Evolutionary conservation across 2,797 vertebrate genomes (phyloP).

Genomic region (Rhynchotus rufescens): DNA sequence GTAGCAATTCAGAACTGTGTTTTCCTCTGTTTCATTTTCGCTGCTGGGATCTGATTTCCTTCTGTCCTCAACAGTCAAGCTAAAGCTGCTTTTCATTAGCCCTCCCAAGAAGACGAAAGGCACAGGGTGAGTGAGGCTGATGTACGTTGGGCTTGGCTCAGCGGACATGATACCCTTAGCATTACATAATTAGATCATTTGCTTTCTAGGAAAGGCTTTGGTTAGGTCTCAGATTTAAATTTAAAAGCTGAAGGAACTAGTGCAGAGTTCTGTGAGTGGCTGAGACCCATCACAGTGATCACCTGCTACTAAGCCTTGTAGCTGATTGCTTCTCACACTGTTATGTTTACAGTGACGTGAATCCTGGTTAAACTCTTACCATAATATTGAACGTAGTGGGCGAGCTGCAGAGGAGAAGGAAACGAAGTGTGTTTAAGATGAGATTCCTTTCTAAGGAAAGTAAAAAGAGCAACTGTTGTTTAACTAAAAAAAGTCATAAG

Average conservation of each 20-base stretch:
- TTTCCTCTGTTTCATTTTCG: neutral
- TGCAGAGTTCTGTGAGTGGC: neutral
- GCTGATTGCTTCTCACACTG: neutral
- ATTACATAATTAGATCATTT: neutral
- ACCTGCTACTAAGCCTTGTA: neutral
- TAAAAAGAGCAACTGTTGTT: neutral
- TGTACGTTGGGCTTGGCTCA: neutral
- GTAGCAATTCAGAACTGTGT: neutral
- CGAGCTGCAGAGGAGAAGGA: too few species aligned
- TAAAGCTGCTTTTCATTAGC: neutral
- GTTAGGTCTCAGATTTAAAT: neutral
- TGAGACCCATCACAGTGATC: neutral
- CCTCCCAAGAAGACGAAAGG: neutral
- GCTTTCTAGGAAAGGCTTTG: neutral
- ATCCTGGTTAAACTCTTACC: neutral
- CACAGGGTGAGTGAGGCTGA: neutral
- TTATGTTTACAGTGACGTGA: neutral
- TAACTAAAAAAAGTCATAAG: neutral
- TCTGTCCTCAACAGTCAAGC: neutral
- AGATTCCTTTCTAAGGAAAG: neutral
- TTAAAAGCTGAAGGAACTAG: neutral
- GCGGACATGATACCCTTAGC: neutral
- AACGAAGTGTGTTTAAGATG: neutral
- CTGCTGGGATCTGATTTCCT: neutral
- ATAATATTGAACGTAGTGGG: neutral